Evolutionary conservation across 2,113 vertebrate genomes (phyloP).

Genomic region (Lynx canadensis): DNA sequence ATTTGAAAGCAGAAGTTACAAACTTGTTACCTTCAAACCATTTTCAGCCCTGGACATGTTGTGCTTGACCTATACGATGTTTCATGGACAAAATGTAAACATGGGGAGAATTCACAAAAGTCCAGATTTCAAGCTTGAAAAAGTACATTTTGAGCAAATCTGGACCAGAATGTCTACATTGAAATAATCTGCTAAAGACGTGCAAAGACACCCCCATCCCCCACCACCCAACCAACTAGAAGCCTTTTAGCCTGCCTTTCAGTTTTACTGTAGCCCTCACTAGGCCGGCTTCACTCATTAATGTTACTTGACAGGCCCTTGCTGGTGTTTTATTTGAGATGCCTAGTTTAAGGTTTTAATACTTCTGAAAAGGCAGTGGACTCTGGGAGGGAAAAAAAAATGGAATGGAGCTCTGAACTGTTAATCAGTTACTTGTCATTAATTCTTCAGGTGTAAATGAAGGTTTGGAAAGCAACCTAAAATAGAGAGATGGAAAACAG

Average conservation of each 20-base stretch:
- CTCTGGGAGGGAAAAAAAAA: neutral
- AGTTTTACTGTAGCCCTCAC: neutral
- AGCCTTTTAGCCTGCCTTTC: neutral
- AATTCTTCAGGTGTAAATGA: neutral
- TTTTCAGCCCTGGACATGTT: neutral
- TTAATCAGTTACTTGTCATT: conserved; percentile 34
- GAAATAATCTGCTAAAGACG: neutral
- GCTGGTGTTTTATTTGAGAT: neutral
- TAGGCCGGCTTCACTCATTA: neutral
- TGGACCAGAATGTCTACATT: neutral
- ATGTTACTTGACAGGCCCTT: neutral
- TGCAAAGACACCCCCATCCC: accelerated
- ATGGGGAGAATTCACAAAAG: conserved; percentile 21
- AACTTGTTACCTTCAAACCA: neutral
- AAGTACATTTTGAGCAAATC: neutral
- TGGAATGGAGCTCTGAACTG: neutral
- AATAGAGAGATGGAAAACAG: neutral
- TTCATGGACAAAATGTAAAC: neutral
- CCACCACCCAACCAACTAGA: neutral
- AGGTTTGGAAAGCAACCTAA: neutral
- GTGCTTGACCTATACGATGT: neutral
- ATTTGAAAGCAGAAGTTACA: neutral
- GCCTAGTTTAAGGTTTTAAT: neutral
- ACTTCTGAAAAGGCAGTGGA: neutral
- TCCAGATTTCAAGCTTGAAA: neutral